Base-by-base conservation (phyloP, 2,797 vertebrate genomes). In the Eleutherodactylus coqui region DNA sequence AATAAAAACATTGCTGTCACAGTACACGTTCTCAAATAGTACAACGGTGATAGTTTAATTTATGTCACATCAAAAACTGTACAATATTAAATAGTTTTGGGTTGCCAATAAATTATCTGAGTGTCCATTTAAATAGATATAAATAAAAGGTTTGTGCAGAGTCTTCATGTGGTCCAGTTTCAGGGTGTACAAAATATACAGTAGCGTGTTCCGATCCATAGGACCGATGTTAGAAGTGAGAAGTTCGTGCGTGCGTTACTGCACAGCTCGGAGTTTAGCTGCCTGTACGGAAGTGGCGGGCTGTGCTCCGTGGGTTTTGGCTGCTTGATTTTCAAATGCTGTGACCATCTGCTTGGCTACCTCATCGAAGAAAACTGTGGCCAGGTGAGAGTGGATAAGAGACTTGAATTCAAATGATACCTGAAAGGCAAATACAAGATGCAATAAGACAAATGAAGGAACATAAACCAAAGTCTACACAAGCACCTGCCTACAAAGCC, bases 381-480 rank as follows among this genome's bases (percentile, higher is more conserved):
- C 94, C 29, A 96, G 88, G 24, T 94, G 95, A 88, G 95, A 94
- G 91, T 96, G 95, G 55, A 96, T 90, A 19, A 94, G 84, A 21
- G 95, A 96, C 85, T 90, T 95, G 91, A 96, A 96, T 90, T 96
- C 95, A 89, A 96, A 96, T 0, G 94, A 94, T 72, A 96, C 94
- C 96, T 96, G 27, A 0, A 89, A 47, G 34, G 17, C 9, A 72
- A 72, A 67, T 67, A 70, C 41, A 34, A 0, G 45, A 29, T 17
- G 24, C 13, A 32, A 41, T 83, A 10, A 72, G 13, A 5, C 24
- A n/a, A 0, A 17, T 16, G 24, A 24, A 41, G 13, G 27, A 76
- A 34, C 34, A 29, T 51, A 14, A 0, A 69, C 1, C 64, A 32
- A 69, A 38, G 19, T 3, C 17, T 32, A 2, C 27, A 58, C 7